Percentiles rank a stretch among this genome's conserved stretches.
phyloP scores from a whole-genome alignment of 1,140 invertebrate species.

The Drosophila navojoa region DNA sequence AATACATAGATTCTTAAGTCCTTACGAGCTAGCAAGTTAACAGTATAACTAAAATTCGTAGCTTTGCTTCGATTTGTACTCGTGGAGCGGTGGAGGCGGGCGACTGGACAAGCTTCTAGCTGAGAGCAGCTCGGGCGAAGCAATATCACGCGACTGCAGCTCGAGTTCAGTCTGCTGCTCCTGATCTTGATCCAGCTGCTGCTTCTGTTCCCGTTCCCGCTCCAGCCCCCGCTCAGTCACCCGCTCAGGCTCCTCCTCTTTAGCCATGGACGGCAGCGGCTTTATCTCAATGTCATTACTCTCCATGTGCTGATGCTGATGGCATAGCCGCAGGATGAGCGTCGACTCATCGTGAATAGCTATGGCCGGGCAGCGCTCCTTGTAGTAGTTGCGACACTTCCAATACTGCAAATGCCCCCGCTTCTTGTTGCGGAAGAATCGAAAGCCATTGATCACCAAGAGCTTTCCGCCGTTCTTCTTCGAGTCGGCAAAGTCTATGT shows the following conservation, averaged over 20 bases:
- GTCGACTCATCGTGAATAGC: conserved; percentile 80
- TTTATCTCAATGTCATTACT: conserved; percentile 82
- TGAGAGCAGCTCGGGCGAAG: neutral
- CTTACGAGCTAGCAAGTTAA: conserved; percentile 49
- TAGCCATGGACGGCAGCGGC: conserved; percentile 47
- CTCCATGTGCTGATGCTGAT: conserved; percentile 77
- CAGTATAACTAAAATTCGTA: conserved; percentile 46
- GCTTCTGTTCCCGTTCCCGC: neutral
- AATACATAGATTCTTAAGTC: conserved; percentile 55
- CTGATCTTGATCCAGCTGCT: neutral
- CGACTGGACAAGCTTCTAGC: neutral
- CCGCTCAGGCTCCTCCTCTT: conserved; percentile 11
- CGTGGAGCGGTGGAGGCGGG: conserved; percentile 47
- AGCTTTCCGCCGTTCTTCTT: conserved; percentile 83
- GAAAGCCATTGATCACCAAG: conserved; percentile 82
- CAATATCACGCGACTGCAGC: neutral
- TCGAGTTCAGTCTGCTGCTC: neutral
- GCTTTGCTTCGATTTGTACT: conserved; percentile 46
- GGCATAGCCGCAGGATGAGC: conserved; percentile 72
- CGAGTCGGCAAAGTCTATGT: conserved; percentile 80
- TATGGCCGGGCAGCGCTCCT: conserved; percentile 81
- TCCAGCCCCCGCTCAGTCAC: neutral
- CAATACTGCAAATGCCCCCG: conserved; percentile 80
- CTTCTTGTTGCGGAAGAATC: conserved; percentile 83
- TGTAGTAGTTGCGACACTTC: conserved; percentile 83